Conservation (phyloP, 2,888 invertebrate species). For the Gandaritis pyraliata region DNA sequence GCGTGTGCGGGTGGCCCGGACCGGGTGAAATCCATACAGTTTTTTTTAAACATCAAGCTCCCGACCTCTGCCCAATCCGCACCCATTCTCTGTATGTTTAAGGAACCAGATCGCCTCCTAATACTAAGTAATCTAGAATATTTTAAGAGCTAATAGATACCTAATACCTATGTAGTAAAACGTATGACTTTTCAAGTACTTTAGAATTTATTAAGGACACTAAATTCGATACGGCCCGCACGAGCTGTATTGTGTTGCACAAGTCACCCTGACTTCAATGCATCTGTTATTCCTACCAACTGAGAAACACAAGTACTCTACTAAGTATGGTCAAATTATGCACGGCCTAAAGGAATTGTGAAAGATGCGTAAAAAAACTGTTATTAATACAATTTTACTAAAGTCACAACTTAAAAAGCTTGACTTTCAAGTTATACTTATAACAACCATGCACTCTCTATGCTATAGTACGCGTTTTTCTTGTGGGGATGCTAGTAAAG, state of each 20-base stretch:
- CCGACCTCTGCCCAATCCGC: too few relatives aligned
- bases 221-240: constrained; percentile 17
- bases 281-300: constrained; percentile 11
- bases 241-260: constrained; percentile 15
- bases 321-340: background rate
- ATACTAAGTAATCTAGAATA: too few relatives aligned
- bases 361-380: background rate
- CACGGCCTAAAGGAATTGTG: background rate
- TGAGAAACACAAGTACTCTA: background rate
- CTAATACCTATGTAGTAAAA: background rate
- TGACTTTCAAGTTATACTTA: background rate
- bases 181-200: too few relatives aligned
- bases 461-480: background rate
- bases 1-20: too few relatives aligned
- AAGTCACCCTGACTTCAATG: constrained; percentile 21
- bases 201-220: constrained; percentile 16
- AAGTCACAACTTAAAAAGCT: background rate
- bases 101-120: too few relatives aligned
- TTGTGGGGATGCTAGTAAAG: background rate
- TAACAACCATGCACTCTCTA: background rate
- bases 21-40: too few relatives aligned
- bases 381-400: too few relatives aligned
- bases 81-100: too few relatives aligned
- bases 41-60: too few relatives aligned
- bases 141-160: too few relatives aligned